Percentiles rank a stretch among this genome's conserved stretches.
Conservation (phyloP, 2,888 invertebrate genomes). For the Cheilosia urbana region DNA sequence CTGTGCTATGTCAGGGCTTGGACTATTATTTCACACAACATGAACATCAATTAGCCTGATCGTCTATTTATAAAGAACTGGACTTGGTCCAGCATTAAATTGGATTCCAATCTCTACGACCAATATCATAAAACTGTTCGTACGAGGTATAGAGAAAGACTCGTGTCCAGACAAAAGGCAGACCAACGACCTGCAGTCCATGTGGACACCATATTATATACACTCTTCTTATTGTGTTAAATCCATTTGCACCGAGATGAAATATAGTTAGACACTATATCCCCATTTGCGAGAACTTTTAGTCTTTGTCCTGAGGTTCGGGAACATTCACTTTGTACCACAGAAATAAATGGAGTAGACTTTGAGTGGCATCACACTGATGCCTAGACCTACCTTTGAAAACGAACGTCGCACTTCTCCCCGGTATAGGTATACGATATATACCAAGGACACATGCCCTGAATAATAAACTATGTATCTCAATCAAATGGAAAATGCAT, state of each 20-base stretch:
- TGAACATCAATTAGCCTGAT: no score
- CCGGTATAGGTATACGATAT: conserved; percentile 9
- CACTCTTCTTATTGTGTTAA: neutral
- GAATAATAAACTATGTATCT: conserved; percentile 62
- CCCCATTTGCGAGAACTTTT: neutral
- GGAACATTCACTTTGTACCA: neutral
- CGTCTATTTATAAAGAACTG: no score
- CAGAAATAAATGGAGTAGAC: neutral
- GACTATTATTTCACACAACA: no score
- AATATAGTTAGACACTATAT: neutral
- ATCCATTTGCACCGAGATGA: neutral
- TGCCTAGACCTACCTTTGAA: neutral
- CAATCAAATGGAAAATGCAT: conserved; percentile 56
- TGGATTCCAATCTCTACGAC: no score
- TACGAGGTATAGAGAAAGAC: neutral
- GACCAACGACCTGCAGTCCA: neutral
- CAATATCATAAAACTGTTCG: no score
- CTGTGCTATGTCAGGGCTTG: no score
- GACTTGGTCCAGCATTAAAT: no score
- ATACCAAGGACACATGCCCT: conserved; percentile 25
- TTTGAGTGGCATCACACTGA: conserved; percentile 4
- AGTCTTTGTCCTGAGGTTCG: neutral
- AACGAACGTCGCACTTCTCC: conserved; percentile 20
- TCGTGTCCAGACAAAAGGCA: neutral
- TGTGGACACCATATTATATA: neutral